Percentiles rank a stretch among this genome's conserved stretches.
Evolutionary conservation across 2,888 invertebrate genomes (phyloP).

Genomic region (Seira musarum): DNA sequence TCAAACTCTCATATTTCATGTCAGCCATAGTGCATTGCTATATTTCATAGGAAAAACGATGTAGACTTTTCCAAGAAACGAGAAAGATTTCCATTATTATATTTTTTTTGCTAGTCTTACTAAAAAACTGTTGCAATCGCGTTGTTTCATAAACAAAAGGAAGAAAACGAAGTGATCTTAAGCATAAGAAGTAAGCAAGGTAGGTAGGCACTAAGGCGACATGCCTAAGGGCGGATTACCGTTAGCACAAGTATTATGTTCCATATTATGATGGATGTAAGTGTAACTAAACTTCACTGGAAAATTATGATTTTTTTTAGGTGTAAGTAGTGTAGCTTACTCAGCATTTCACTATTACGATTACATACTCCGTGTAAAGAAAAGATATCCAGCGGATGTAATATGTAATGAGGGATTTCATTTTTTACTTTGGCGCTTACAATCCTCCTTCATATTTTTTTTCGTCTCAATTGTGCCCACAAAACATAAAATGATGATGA

Average conservation of each 20-base stretch:
- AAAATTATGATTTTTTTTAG: neutral
- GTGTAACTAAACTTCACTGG: neutral
- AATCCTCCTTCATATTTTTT: conserved; percentile 8
- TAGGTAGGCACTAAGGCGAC: neutral
- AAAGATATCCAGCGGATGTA: conserved; percentile 19
- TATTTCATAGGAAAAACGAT: neutral
- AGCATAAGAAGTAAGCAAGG: no score
- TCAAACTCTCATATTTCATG: conserved; percentile 41
- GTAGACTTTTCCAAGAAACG: no score
- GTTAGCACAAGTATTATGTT: neutral
- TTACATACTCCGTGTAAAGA: no score
- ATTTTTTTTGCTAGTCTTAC: neutral
- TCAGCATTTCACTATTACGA: no score
- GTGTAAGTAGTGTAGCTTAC: conserved; percentile 18
- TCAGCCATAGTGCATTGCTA: conserved; percentile 10
- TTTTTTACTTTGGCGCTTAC: neutral
- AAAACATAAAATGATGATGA: neutral
- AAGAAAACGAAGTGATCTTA: no score
- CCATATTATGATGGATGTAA: neutral
- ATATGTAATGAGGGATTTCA: conserved; percentile 35
- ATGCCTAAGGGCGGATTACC: neutral
- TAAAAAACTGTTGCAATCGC: neutral
- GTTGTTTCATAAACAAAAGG: no score
- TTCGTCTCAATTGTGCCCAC: neutral
- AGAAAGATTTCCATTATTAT: no score